Evolutionary conservation across 2,797 vertebrate genomes (phyloP).

Genomic region (Silurus lanzhouensis): DNA sequence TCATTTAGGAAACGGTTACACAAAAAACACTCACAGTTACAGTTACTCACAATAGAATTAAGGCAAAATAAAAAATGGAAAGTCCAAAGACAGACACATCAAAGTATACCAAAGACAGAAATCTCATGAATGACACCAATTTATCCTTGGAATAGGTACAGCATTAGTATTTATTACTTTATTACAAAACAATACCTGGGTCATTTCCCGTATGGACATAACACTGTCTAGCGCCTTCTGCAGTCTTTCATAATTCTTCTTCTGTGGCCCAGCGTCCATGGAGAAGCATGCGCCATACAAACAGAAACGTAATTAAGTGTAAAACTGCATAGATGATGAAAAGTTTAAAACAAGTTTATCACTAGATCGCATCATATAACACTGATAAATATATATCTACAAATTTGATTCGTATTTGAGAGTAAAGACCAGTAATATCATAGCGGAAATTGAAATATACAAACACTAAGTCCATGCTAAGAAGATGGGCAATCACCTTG

Average conservation of each 20-base stretch:
- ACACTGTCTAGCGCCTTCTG: constrained; percentile 99
- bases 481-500: constrained; percentile 80
- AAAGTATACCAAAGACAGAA: neutral
- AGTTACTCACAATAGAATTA: neutral
- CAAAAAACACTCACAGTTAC: neutral
- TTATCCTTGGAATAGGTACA: neutral
- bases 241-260: constrained; percentile 99
- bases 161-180: neutral
- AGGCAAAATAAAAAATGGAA: neutral
- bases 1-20: no score
- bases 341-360: neutral
- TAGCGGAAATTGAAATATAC: neutral
- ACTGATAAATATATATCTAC: neutral
- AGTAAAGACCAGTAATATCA: neutral
- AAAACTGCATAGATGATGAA: neutral
- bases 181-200: constrained; percentile 81
- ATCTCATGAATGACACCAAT: neutral
- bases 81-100: neutral
- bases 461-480: neutral
- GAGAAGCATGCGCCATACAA: constrained; percentile 60
- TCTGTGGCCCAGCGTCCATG: constrained; percentile 78
- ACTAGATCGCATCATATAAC: neutral
- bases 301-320: neutral
- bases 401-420: neutral
- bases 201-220: constrained; percentile 99